Base-by-base conservation (phyloP, 2,797 vertebrate species). In the Acridotheres tristis region DNA sequence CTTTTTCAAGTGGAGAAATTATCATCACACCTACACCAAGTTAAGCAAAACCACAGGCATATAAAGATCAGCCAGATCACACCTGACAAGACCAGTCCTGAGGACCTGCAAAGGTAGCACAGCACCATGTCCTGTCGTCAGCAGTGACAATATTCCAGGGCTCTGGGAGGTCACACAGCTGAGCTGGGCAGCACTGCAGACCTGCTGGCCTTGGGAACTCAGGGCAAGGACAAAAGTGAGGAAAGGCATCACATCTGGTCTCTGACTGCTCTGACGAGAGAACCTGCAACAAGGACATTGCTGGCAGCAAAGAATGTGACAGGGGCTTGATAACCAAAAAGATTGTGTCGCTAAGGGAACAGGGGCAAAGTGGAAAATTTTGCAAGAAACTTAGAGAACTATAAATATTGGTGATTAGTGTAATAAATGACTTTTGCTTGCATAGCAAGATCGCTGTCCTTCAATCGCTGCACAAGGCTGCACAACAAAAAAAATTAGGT, bases 151-250 rank as follows among this genome's bases (percentile, higher is more conserved):
- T 32, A 10, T 43, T 30, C 27, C 7, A 68, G 55, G n/a, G 32
- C 38, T 34, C 25, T 23, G 38, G 19, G 63, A 16, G 16, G 16
- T 45, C 48, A 30, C 32, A 15, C 10, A 65, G 40, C 21, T 47
- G n/a, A 47, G 17, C 40, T 78, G 42, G n/a, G n/a, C 3, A 38
- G n/a, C 3, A 0, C n/a, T 1, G 1, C 50, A 36, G 27, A 26
- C 8, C 25, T 36, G 10, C n/a, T 38, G 50, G 26, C 21, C 17
- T 22, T 26, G 36, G 36, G 36, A 63, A 15, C 48, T 29, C 38
- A 14, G 47, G 40, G n/a, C 50, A 55, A 45, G 50, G 30, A 23
- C n/a, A 55, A 38, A 45, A 38, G 50, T 16, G n/a, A 32, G 47
- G 27, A 20, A 36, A 47, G 22, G 20, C 10, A 36, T 47, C n/a